Evolutionary conservation across 1,140 invertebrate species (phyloP), one percentile per base, ranked within the genome.

Genomic region (Aricia agestis): DNA sequence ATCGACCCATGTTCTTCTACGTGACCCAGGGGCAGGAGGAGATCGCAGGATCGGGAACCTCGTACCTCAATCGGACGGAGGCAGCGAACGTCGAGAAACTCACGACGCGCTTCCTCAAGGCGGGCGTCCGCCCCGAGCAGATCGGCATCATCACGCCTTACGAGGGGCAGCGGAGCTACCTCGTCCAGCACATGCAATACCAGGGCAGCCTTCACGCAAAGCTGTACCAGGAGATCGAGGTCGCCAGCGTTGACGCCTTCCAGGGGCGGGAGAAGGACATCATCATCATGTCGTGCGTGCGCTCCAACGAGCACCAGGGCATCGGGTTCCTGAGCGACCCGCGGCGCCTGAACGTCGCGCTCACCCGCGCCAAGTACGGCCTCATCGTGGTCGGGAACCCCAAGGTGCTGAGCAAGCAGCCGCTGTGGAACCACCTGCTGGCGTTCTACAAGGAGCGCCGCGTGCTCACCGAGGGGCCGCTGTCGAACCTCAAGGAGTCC

Each of bases 91-190:
- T 99, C 0, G 99, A 99, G 88, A 99, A 99, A 87, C 95, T 99
- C 57, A 97, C 97, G 0, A 99, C 98, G 0, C 93, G 97, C 59
- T 98, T 99, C 79, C 90, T 99, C 6, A 96, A 98, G 79, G 97
- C 96, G 10, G 98, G 99, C 6, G 96, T 99, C 0, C 97, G 98
- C 80, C 98, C 99, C 0, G 98, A 99, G 79, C 99, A 99, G 88
- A 99, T 99, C 71, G 99, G 99, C n/a, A 98, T 99, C 32, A 99
- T 99, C 61, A 99, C 99, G 0, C 99, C 99, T 0, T 99, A 99
- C 78, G 99, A 99, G 92, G 98, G 99, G 0, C 99, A 99, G 85
- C 92, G 99, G n/a, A 98, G 98, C 0, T 99, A 99, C 90, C 92
- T 99, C 66, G 98, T 97, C 0, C 98, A 99, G 82, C 98, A 99